Base-by-base conservation (phyloP, 1,140 invertebrate species). In the Drosophila melanica region DNA sequence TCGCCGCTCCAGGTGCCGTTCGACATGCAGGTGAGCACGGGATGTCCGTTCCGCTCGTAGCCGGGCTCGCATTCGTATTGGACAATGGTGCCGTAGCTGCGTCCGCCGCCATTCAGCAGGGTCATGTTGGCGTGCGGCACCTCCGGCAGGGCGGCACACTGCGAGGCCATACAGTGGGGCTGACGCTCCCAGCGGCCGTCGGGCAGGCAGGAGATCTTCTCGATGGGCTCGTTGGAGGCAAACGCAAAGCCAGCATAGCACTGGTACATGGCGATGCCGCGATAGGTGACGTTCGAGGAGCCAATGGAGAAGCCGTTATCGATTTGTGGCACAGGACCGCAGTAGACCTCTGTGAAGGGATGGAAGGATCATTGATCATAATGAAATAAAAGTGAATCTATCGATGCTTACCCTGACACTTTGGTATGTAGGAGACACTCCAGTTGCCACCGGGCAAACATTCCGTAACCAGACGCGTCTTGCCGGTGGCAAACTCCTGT, bases 221-320 rank as follows among this genome's bases (percentile, higher is more conserved):
- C 98, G 41, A 96, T 96, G 1, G 97, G 96, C 79, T 96, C 94
- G 62, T 96, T 96, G 41, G 97, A 96, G 5, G 97, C 95, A 87
- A 99, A 99, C 59, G 96, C 97, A 92, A 99, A 99, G 35, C 98
- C 98, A 41, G 98, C 97, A 89, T 99, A 99, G 92, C 98, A 99
- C 85, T 98, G 97, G 92, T 99, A 99, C 73, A 97, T 98, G 20
- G 98, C 98, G 75, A 97, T 93, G 11, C 98, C 98, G 69, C 95
- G 94, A 81, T 97, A 99, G 0, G 98, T 99, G 3, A 99, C 98
- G 92, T 99, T 99, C 0, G 97, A 96, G 1, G 98, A 98, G 50
- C 96, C 97, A 90, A 98, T 98, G 0, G 98, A 98, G 91, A 98
- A 99, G 48, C 98, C 98, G 91, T 99, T 99, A 81, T 98, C 97